These are phyloP conservation scores for Crotalus helleri DNA, from an alignment of 2,113 vertebrate species.

Conservation along the genomic window DNA sequence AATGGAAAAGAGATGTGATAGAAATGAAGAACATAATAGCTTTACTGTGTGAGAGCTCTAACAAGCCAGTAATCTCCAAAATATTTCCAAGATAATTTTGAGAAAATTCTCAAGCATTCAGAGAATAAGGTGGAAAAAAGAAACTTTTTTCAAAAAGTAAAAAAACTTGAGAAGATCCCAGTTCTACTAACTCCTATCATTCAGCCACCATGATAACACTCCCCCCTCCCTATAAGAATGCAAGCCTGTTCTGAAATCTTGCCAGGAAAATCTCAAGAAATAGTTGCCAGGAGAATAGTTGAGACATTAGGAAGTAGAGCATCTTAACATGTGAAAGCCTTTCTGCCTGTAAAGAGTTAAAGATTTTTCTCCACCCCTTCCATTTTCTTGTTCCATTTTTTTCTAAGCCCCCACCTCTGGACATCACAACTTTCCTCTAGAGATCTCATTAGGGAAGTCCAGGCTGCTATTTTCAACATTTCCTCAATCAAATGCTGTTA, in stretches of 20 bases:
- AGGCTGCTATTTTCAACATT: conserved; percentile 76
- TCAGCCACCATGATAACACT: too few relatives aligned
- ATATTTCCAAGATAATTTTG: not conserved
- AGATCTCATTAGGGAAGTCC: conserved; percentile 81
- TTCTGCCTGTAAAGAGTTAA: conserved; percentile 70
- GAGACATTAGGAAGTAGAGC: not conserved
- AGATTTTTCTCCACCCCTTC: conserved; percentile 1
- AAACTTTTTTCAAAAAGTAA: not conserved
- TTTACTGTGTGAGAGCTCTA: not conserved
- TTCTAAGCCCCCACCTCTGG: conserved; percentile 49
- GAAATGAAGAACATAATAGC: not conserved
- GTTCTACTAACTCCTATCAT: too few relatives aligned
- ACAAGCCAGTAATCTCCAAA: not conserved
- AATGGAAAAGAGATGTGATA: not conserved
- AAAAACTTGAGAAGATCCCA: not conserved
- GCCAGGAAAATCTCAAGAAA: too few relatives aligned
- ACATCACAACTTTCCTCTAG: conserved; percentile 71
- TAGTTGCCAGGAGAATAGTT: too few relatives aligned
- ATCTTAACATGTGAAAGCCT: not conserved
- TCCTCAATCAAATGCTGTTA: conserved; percentile 79
- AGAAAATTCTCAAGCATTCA: not conserved
- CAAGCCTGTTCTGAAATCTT: too few relatives aligned
- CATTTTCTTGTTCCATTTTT: conserved; percentile 1
- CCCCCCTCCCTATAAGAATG: too few relatives aligned
- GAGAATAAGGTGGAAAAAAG: not conserved